Percentiles rank a stretch among this genome's conserved stretches.
These are phyloP conservation scores for Amblyteles armatorius DNA, from an alignment of 2,888 invertebrate genomes.

Conservation along the genomic window DNA sequence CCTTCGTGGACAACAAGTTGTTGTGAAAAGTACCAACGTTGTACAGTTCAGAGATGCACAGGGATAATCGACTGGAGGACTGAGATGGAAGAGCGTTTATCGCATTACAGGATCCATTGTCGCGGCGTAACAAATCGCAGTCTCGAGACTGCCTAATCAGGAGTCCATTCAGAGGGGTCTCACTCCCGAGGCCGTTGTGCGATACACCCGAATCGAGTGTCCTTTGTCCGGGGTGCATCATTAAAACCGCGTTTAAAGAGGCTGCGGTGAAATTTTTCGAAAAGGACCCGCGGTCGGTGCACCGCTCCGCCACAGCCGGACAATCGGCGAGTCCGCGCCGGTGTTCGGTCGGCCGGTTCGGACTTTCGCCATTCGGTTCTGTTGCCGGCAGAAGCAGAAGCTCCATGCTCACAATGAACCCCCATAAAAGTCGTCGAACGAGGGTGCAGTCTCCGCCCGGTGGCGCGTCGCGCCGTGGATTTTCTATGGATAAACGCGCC, in stretches of 20 bases:
- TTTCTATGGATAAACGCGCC: slow-evolving; percentile 46
- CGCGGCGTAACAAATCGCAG: slow-evolving; percentile 71
- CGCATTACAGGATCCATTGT: slow-evolving; percentile 70
- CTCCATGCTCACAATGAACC: slow-evolving; percentile 68
- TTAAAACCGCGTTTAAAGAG: slow-evolving; percentile 76
- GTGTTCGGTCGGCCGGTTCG: slow-evolving; percentile 34
- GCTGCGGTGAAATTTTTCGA: slow-evolving; percentile 68
- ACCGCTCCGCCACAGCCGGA: slow-evolving; percentile 51
- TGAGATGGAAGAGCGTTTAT: slow-evolving; percentile 65
- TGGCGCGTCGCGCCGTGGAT: slow-evolving; percentile 21
- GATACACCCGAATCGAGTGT: slow-evolving; percentile 61
- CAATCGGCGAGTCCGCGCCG: slow-evolving; percentile 46
- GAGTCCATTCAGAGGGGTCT: slow-evolving; percentile 69
- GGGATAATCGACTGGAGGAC: slow-evolving; percentile 27
- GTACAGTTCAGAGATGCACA: slow-evolving; percentile 5
- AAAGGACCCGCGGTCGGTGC: slow-evolving; percentile 55
- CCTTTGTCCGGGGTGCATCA: slow-evolving; percentile 73
- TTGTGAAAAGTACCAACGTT: too few relatives aligned
- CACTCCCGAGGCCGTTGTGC: slow-evolving; percentile 38
- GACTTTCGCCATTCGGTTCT: slow-evolving; percentile 39
- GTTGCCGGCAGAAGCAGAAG: slow-evolving; percentile 52
- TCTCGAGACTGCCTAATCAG: slow-evolving; percentile 72
- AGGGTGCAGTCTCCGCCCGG: slow-evolving; percentile 47
- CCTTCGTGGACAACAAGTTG: too few relatives aligned
- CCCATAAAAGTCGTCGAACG: slow-evolving; percentile 69